Conservation (phyloP, 1,140 invertebrate species). For the Dufourea novaeangliae region DNA sequence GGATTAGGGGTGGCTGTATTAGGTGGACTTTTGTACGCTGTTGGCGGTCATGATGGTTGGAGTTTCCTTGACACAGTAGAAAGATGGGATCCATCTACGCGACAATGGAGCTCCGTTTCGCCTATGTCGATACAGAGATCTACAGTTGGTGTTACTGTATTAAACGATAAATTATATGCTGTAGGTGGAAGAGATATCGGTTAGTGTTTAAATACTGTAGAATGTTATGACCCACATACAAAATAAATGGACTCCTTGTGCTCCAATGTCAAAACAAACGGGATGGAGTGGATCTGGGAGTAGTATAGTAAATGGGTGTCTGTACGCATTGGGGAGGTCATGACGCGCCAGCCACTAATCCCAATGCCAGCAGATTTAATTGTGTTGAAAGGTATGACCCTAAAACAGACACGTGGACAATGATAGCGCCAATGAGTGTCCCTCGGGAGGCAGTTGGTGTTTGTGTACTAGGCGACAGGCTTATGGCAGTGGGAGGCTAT, state of each 20-base stretch:
- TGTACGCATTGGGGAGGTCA: conserved; percentile 95
- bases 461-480: conserved; percentile 92
- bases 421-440: conserved; percentile 92
- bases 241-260: conserved; percentile 94
- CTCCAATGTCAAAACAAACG: conserved; percentile 94
- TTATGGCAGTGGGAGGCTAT: conserved; percentile 96
- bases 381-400: conserved; percentile 95
- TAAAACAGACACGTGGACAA: conserved; percentile 93
- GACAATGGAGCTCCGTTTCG: conserved; percentile 93
- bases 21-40: conserved; percentile 94
- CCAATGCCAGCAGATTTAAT: conserved; percentile 90
- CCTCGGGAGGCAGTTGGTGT: conserved; percentile 96
- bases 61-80: conserved; percentile 96
- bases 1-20: conserved; percentile 93
- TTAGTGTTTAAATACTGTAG: conserved; percentile 94
- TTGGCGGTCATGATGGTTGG: conserved; percentile 97
- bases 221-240: conserved; percentile 95
- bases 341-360: conserved; percentile 93
- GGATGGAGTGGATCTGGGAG: conserved; percentile 94
- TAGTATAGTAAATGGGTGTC: conserved; percentile 90
- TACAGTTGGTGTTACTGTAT: conserved; percentile 94
- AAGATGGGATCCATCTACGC: conserved; percentile 92
- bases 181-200: conserved; percentile 96
- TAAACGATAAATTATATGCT: conserved; percentile 93
- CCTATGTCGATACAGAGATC: conserved; percentile 93